Base-by-base conservation (phyloP, 2,888 invertebrate genomes). In the Asteroscopus sphinx region DNA sequence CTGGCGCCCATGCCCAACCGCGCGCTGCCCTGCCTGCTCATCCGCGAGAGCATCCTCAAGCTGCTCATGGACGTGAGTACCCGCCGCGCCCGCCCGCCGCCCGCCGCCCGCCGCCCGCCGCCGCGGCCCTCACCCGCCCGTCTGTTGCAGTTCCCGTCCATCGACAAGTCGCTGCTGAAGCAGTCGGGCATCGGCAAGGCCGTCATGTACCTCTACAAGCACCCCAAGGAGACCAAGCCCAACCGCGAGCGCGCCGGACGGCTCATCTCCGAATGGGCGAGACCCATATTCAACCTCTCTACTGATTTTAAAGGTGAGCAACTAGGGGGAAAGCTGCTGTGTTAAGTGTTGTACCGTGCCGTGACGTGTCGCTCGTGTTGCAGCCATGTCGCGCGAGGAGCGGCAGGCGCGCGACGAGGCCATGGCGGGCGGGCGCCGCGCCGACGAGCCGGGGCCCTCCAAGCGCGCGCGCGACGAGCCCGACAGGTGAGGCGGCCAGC, bases 171-270 rank as follows among this genome's bases (percentile, higher is more conserved):
- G 36, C 96, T 98, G 56, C 94, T 99, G 74, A 99, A 99, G 88
- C 98, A 98, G 85, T 99, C 99, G 6, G 99, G 99, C 21, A 98
- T 99, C 73, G 99, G 99, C 53, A 99, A 99, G 93, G 99, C 99
- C 36, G 98, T 99, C 0, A 99, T 99, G 99, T 99, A 99, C 93
- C 95, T 99, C 47, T 99, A 98, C 92, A 99, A 99, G 89, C 99
- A 99, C 90, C 99, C 99, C 0, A 98, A 97, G 88, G 99, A 99
- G 95, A 98, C 98, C 0, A 98, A 98, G 89, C 95, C 96, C 57
- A 99, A 99, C 91, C 97, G 97, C 82, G 97, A 97, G 84, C 95
- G 97, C 49, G 99, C 99, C 61, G 98, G 98, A 0, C 96, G 97
- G 70, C 95, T 99, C 68, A 99, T 99, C 73, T 98, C 98, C 66